Evolutionary conservation across 2,113 vertebrate genomes (phyloP).

Genomic region (Corythoichthys intestinalis): DNA sequence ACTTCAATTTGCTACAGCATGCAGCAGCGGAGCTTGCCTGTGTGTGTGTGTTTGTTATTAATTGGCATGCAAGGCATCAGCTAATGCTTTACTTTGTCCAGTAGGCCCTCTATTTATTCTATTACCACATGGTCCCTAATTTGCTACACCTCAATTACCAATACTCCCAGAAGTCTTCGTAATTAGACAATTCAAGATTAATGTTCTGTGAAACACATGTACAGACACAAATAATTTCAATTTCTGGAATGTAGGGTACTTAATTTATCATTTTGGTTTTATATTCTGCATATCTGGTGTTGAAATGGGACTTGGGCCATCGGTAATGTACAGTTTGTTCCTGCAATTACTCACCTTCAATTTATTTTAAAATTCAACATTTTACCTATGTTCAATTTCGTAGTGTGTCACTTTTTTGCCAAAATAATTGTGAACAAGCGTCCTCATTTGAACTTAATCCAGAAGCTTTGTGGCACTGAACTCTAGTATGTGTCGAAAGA

Average conservation of each 20-base stretch:
- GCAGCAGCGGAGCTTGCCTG: conserved; percentile 3
- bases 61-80: conserved; percentile 13
- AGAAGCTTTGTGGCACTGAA: conserved; percentile 51
- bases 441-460: conserved; percentile 54
- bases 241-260: conserved; percentile 32
- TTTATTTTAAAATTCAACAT: conserved; percentile 16
- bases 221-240: conserved; percentile 32
- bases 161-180: conserved; percentile 36
- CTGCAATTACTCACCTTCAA: conserved; percentile 30
- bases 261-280: conserved; percentile 37
- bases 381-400: conserved; percentile 27
- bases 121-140: conserved; percentile 31
- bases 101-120: conserved; percentile 17
- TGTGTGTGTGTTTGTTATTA: conserved; percentile 25
- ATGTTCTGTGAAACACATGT: conserved; percentile 33
- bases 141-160: conserved; percentile 30
- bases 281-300: conserved; percentile 24
- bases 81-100: conserved; percentile 15
- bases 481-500: conserved; percentile 51
- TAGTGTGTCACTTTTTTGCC: conserved; percentile 42
- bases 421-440: conserved; percentile 40
- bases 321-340: conserved; percentile 12
- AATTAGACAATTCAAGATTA: conserved; percentile 45
- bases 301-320: conserved; percentile 22
- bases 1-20: conserved; percentile 15